Base-by-base conservation (phyloP, 2,888 invertebrate genomes). In the Andrena trimmerana region DNA sequence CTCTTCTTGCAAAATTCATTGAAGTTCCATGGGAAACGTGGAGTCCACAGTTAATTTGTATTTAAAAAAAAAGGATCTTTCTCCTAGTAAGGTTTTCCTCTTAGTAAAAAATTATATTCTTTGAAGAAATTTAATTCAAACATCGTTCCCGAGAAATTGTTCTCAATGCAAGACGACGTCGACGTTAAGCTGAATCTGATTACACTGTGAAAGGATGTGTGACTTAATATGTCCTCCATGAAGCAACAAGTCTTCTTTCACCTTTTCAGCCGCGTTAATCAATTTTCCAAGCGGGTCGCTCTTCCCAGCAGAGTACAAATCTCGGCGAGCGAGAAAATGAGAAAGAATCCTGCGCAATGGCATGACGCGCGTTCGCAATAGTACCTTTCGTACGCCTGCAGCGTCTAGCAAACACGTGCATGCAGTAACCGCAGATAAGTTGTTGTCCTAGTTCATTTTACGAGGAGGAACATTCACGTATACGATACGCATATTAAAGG, bases 391-490 rank as follows among this genome's bases (percentile, higher is more conserved):
- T 67, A 54, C 57, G 54, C 66, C 76, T 80, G 70, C 65, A 76
- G 52, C 77, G 52, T 77, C 60, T 42, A 60, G 59, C 66, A 78
- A 78, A 71, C 71, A 81, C 72, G 78, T 65, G 78, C 54, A 67
- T 54, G 71, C 68, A 57, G 60, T 72, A 71, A 82, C 65, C 84
- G 57, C 59, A 33, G 69, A 83, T 76, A 78, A 79, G 78, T 65
- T 78, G 79, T 70, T 81, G 77, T 74, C 77, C 82, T 67, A 79
- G 81, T 86, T 86, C 81, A 65, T 81, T 80, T 81, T 86, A 86
- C 75, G 73, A 79, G 73, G 29, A 66, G 78, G 33, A 65, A 52
- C 80, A 59, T 75, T 71, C 73, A 62, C 42, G 67, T 63, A 69
- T 76, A 62, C 71, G 76, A 78, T 85, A 78, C 65, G 72, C 78